Percentiles rank a stretch among this genome's conserved stretches.
These are phyloP conservation scores for Gyrodactylus bullatarudis DNA, from an alignment of 1,140 invertebrate species.

Conservation along the genomic window DNA sequence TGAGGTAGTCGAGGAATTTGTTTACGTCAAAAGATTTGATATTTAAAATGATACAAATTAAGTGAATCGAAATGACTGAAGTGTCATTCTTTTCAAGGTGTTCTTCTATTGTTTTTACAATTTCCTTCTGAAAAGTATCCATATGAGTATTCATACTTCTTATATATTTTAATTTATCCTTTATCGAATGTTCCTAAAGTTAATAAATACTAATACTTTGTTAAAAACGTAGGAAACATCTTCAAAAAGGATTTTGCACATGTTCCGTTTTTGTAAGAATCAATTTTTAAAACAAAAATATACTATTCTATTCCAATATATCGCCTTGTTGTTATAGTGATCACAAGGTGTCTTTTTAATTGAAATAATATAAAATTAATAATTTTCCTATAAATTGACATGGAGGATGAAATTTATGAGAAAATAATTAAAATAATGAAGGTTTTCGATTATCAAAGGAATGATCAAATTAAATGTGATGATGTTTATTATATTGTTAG, in stretches of 20 bases:
- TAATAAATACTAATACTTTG: neutral
- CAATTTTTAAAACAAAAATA: too few relatives aligned
- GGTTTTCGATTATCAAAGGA: neutral
- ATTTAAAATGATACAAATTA: neutral
- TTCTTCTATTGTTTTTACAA: neutral
- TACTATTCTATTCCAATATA: too few relatives aligned
- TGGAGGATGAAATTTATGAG: neutral
- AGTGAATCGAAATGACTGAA: neutral
- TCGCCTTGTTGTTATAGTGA: too few relatives aligned
- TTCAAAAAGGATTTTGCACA: neutral
- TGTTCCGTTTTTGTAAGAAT: too few relatives aligned
- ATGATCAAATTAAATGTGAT: neutral
- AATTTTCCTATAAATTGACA: too few relatives aligned
- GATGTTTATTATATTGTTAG: neutral
- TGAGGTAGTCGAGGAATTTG: neutral
- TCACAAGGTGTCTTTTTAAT: too few relatives aligned
- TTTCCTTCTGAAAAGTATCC: too few relatives aligned
- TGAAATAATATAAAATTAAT: too few relatives aligned
- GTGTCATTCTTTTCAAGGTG: neutral
- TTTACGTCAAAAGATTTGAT: neutral
- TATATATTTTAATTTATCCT: neutral
- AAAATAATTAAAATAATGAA: neutral
- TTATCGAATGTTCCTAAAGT: neutral
- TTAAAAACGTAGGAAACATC: neutral
- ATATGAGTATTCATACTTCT: neutral